Evolutionary conservation across 2,888 invertebrate species (phyloP), one percentile per base, ranked within the genome.

Genomic region (Macrophya annulata): DNA sequence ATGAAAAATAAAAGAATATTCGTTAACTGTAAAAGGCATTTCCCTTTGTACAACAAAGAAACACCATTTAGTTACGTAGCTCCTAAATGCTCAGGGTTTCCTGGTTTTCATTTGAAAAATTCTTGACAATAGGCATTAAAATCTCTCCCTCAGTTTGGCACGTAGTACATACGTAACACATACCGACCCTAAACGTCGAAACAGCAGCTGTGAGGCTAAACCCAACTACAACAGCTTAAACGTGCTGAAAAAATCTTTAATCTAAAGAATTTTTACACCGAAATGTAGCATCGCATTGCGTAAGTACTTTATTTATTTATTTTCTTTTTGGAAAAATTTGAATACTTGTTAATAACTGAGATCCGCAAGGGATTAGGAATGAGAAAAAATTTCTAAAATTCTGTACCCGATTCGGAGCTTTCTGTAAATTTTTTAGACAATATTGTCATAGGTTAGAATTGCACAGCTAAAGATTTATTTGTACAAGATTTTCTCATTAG

Each of bases 121-220:
- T 68, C 5, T 68, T 37, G 12, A 68, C 68, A 68, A 68, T 37
- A 37, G 68, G 68, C 68, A 68, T 68, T 68, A 68, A 68, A 68
- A 68, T 68, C 68, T 68, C 37, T 68, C 68, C 68, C 25, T 68
- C 31, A 37, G 37, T 37, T 68, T 17, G 15, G 68, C 68, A 68
- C 68, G 15, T 15, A 31, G 15, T 15, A 31, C 31, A 31, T 31
- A 17, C 17, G 68, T 21, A 37, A 31, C 68, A 37, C 37, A 37
- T 37, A 68, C 37, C 37, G 12, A 62, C 62, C 62, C 62, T 12
- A 25, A 62, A 25, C 62, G 12, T 25, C 68, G 31, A 68, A 68
- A 25, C 37, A 17, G 37, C 68, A 62, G 25, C 68, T 62, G 62
- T 25, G 31, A 31, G 62, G 62, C 62, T 62, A 62, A 62, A 62